phyloP scores from a whole-genome alignment of 2,113 vertebrate species.

The Cebus imitator region DNA sequence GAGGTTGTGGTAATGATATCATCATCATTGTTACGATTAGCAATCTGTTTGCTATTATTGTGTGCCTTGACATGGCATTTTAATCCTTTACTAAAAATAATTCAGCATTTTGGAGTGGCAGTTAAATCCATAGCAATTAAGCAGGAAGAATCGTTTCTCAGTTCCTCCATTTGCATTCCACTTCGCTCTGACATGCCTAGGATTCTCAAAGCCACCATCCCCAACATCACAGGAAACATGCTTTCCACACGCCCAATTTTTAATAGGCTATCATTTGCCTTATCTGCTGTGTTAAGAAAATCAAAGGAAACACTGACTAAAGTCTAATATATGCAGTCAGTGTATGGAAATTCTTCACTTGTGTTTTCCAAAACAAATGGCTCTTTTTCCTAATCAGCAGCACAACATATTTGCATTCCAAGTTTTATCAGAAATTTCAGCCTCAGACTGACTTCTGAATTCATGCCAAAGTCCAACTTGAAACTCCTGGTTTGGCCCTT shows the following conservation, averaged over 20 bases:
- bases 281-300: not conserved
- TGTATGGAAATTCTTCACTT: not conserved
- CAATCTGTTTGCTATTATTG: not conserved
- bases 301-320: not conserved
- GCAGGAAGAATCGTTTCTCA: not conserved
- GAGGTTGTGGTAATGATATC: not conserved
- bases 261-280: not conserved
- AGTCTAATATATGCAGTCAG: no score
- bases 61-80: not conserved
- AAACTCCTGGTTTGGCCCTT: not conserved
- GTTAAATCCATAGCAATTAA: not conserved
- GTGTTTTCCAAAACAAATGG: not conserved
- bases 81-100: not conserved
- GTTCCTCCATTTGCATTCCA: not conserved
- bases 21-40: not conserved
- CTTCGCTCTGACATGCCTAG: not conserved
- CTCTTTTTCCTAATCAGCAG: not conserved
- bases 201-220: not conserved
- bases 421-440: not conserved
- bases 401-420: not conserved
- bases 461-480: not conserved
- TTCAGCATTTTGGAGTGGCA: not conserved
- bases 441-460: not conserved
- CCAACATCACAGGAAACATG: not conserved
- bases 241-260: not conserved